Base-by-base conservation (phyloP, 2,888 invertebrate genomes). In the Phengaris arion region DNA sequence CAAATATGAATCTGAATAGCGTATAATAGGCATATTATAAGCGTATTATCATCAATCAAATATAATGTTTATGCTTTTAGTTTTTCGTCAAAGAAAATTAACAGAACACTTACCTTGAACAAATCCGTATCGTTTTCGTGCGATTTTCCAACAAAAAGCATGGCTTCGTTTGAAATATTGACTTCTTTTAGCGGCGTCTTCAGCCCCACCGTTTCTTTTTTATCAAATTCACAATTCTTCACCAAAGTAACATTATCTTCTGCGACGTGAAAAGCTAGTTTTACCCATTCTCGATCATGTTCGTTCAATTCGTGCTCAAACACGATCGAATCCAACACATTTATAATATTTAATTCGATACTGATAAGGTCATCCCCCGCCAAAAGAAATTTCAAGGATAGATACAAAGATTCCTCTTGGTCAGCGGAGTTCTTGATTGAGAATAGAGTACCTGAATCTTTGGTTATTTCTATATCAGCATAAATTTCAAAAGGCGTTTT, bases 381-480 rank as follows among this genome's bases (percentile, higher is more conserved):
- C 57, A 1, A 87, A 9, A 7, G 69, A 76, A 2, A 87, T 75
- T 22, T 22, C 22, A 51, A 51, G 12, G 48, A n/a, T 5, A 48
- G 22, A 9, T 64, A 45, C 9, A 70, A 12, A 2, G 51, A 15
- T 9, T 70, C 48, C 0, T 51, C 51, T 8, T 51, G 10, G 3
- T n/a, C 9, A 69, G 9, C 22, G 10, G 35, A 12, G 13, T 64
- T 12, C 35, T 70, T 51, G 6, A 70, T 48, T 5, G 12, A 22
- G 15, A 70, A 70, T 15, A 51, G 15, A 51, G 15, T 70, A 12
- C 70, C 70, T 6, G 70, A 22, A 6, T 51, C 13, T 10, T 12
- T 22, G 6, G 15, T 70, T 6, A 70, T 69, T 69, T 69, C 69
- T 48, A 72, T 0, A 4, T 54, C 35, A 6, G 52, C 52, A 22